Evolutionary conservation across 1,140 invertebrate genomes (phyloP).

Genomic region (Cyrtorhinus lividipennis): DNA sequence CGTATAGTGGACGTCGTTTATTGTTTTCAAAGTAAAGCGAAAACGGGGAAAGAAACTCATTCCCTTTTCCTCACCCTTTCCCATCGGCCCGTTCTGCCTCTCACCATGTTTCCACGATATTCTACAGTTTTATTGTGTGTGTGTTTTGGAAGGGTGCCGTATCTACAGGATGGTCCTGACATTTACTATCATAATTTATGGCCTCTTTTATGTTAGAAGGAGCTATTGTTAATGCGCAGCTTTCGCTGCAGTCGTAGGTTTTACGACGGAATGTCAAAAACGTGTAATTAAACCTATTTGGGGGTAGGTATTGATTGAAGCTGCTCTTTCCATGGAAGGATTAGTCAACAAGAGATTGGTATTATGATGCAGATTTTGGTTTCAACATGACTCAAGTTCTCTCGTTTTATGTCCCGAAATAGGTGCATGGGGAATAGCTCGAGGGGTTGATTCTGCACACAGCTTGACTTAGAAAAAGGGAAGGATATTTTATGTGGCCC

Average conservation of each 20-base stretch:
- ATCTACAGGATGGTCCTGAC: not conserved
- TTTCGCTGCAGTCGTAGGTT: not conserved
- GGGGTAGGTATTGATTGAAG: not conserved
- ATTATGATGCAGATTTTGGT: too few relatives aligned
- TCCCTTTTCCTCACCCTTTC: not conserved
- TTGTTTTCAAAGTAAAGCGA: not conserved
- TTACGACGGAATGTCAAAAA: not conserved
- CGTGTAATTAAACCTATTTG: not conserved
- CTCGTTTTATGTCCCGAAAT: too few relatives aligned
- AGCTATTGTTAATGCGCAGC: not conserved
- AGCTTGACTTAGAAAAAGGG: too few relatives aligned
- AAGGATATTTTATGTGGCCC: too few relatives aligned
- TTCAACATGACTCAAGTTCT: too few relatives aligned
- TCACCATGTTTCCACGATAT: too few relatives aligned
- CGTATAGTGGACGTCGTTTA: not conserved
- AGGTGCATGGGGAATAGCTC: too few relatives aligned
- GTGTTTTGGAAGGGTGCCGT: not conserved
- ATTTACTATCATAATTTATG: not conserved
- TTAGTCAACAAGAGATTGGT: not conserved
- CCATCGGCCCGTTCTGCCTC: too few relatives aligned
- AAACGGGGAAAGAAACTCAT: not conserved
- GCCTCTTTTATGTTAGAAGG: not conserved
- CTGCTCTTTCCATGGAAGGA: not conserved
- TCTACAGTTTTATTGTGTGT: not conserved
- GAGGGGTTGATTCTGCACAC: too few relatives aligned